Percentiles rank a stretch among this genome's conserved stretches.
These are phyloP conservation scores for Papilio xuthus DNA, from an alignment of 1,140 invertebrate genomes.

Conservation along the genomic window DNA sequence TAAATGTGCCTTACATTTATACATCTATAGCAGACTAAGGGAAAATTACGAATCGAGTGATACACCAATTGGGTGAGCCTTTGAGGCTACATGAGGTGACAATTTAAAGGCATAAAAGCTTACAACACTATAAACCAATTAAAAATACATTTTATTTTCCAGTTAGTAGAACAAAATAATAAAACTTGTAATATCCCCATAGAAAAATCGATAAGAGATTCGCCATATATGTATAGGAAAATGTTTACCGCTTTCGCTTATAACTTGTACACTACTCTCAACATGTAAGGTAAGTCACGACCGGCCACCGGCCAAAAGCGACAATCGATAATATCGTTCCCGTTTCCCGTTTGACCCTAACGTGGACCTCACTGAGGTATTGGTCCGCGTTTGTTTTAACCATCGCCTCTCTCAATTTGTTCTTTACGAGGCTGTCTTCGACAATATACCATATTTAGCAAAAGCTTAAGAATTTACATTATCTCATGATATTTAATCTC, in stretches of 20 bases:
- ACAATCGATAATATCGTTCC: constrained; percentile 77
- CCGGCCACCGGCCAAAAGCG: constrained; percentile 75
- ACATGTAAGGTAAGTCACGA: constrained; percentile 79
- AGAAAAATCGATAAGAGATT: background rate
- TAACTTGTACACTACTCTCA: constrained; percentile 39
- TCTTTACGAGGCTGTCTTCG: constrained; percentile 27
- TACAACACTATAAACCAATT: background rate
- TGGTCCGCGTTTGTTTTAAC: constrained; percentile 52
- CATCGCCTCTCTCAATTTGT: constrained; percentile 50
- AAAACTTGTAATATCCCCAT: background rate
- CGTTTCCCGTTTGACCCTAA: constrained; percentile 68
- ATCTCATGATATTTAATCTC: background rate
- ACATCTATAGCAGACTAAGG: too few species aligned
- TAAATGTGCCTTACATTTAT: too few species aligned
- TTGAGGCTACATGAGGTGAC: background rate
- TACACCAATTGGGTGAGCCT: background rate
- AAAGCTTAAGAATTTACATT: background rate
- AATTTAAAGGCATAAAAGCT: background rate
- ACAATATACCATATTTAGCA: background rate
- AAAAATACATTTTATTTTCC: too few species aligned
- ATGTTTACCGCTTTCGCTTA: constrained; percentile 36
- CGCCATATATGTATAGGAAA: background rate
- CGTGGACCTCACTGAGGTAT: constrained; percentile 61
- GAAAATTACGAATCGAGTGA: too few species aligned
- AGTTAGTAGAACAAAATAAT: too few species aligned